Conservation (phyloP, 2,113 vertebrate genomes). For the Mastomys natalensis region DNA sequence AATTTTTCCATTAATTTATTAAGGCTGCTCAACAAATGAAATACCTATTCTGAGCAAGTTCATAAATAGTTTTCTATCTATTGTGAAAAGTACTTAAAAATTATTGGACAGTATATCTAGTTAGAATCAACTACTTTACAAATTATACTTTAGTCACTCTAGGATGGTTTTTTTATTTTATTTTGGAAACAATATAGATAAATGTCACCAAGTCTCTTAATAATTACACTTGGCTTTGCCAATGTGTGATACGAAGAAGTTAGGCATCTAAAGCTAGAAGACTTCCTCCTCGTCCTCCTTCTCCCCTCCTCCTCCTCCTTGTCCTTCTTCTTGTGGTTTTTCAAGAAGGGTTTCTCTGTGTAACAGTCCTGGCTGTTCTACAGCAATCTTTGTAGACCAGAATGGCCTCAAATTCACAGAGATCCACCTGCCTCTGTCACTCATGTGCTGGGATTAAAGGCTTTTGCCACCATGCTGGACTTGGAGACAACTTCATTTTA, state of each 20-base stretch:
- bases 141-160: conserved; percentile 9
- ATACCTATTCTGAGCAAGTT: background rate
- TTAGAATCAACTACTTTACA: conserved; percentile 15
- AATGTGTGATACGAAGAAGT: background rate
- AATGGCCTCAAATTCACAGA: background rate
- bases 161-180: background rate
- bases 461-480: background rate
- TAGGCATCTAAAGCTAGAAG: background rate
- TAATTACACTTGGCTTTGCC: background rate
- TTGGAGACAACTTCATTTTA: background rate
- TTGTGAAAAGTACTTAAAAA: conserved; percentile 11
- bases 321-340: background rate
- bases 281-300: background rate
- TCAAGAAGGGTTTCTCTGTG: background rate
- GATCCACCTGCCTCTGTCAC: background rate
- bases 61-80: background rate
- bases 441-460: background rate
- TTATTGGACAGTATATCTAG: background rate
- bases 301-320: background rate
- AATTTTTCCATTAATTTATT: conserved; percentile 6
- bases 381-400: background rate
- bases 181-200: conserved; percentile 17
- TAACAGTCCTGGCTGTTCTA: background rate
- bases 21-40: background rate
- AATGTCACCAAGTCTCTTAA: background rate